Evolutionary conservation across 2,113 vertebrate species (phyloP).

Genomic region (Himantopus leucocephalus): DNA sequence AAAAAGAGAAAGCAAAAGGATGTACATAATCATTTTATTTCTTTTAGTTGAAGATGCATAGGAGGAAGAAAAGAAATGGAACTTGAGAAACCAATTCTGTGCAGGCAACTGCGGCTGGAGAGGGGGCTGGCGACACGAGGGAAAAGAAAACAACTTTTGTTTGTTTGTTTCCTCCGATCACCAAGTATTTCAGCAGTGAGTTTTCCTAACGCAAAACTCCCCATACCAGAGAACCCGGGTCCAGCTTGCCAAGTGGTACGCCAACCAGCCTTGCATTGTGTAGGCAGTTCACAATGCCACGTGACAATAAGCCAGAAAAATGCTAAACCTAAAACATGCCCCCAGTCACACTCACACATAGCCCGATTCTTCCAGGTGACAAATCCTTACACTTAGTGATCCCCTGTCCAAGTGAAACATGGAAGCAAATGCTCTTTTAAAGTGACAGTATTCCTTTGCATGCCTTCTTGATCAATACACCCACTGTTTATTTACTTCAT

Average conservation of each 20-base stretch:
- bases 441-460: not conserved
- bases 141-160: not conserved
- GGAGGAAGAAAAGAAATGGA: not conserved
- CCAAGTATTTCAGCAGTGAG: not conserved
- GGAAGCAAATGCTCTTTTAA: not conserved
- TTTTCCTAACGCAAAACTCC: not conserved
- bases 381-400: not conserved
- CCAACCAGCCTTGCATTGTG: fast-evolving
- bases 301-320: not conserved
- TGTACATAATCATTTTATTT: not conserved
- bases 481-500: not conserved
- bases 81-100: not conserved
- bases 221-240: not conserved
- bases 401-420: not conserved
- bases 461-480: not conserved
- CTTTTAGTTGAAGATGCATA: not conserved
- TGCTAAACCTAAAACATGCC: not conserved
- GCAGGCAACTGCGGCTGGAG: not conserved
- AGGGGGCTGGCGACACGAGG: not conserved
- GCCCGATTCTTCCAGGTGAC: not conserved
- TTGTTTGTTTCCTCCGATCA: not conserved
- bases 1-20: not conserved
- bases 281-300: not conserved
- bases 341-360: not conserved
- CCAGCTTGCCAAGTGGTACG: not conserved